These are phyloP conservation scores for Aleadryas rufinucha DNA, from an alignment of 2,113 vertebrate genomes.

Conservation along the genomic window DNA sequence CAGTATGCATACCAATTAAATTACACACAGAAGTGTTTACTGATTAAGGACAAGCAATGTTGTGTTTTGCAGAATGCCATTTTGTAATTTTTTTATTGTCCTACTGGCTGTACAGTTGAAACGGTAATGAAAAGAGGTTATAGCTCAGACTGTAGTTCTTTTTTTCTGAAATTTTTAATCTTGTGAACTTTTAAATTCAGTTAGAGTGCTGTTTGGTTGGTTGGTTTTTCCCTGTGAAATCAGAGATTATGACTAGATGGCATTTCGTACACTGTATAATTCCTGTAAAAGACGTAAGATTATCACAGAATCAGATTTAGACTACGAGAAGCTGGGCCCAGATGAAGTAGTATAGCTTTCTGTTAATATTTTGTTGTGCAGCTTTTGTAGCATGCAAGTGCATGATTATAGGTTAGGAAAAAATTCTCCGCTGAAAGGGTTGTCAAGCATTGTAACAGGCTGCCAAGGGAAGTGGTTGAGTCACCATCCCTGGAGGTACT, in stretches of 20 bases:
- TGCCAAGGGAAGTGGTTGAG: not conserved
- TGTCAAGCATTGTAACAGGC: not conserved
- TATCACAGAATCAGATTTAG: not conserved
- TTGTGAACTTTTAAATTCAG: not conserved
- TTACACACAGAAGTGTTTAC: not conserved
- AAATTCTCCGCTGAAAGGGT: not conserved
- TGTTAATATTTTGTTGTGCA: not conserved
- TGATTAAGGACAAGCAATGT: not conserved
- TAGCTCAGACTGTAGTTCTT: not conserved
- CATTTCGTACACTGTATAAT: not conserved
- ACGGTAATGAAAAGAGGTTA: not conserved
- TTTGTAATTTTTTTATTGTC: not conserved
- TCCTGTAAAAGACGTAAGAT: not conserved
- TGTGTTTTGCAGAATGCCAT: not conserved
- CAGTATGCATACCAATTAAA: not conserved
- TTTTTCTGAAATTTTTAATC: not conserved
- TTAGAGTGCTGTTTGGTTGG: not conserved
- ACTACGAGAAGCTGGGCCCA: not conserved
- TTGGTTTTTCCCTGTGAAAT: not conserved
- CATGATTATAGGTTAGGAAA: not conserved
- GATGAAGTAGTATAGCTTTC: not conserved
- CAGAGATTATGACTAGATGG: not conserved
- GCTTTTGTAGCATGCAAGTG: not conserved
- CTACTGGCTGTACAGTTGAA: not conserved
- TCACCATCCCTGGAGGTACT: not conserved